phyloP scores from a whole-genome alignment of 2,113 vertebrate genomes.

The Rhizomys pruinosus region DNA sequence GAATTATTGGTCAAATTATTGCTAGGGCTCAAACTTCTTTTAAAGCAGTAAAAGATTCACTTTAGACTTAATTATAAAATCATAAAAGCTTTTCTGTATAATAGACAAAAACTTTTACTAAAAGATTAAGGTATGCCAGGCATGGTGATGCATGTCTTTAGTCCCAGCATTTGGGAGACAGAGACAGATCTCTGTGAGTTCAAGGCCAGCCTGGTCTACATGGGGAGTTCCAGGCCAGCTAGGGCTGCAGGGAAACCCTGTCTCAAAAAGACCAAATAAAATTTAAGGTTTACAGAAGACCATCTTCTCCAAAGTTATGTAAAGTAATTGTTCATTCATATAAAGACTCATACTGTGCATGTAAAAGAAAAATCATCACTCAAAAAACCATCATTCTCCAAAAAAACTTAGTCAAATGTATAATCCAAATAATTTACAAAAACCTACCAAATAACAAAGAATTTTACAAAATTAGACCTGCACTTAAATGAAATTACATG shows the following conservation, averaged over 20 bases:
- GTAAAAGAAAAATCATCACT: conserved; percentile 42
- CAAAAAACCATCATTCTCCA: no score
- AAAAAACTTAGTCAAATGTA: not conserved
- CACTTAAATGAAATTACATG: conserved; percentile 26
- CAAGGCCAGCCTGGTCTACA: no score
- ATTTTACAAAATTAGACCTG: conserved; percentile 47
- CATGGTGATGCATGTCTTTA: no score
- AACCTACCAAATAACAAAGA: not conserved
- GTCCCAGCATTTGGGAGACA: no score
- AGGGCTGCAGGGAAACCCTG: no score
- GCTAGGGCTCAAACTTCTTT: not conserved
- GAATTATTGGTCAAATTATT: conserved; percentile 52
- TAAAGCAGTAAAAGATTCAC: conserved; percentile 15
- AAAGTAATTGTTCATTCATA: conserved; percentile 25
- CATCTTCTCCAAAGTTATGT: conserved; percentile 38
- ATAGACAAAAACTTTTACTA: not conserved
- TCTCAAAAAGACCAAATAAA: no score
- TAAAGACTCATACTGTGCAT: not conserved
- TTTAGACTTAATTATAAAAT: conserved; percentile 21
- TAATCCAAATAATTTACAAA: conserved; percentile 53
- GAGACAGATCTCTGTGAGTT: no score
- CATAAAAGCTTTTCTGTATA: conserved; percentile 25
- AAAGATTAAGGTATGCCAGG: not conserved
- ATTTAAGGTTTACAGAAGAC: not conserved
- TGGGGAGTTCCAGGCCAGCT: no score